These are phyloP conservation scores for Bombus superbus DNA, from an alignment of 1,140 invertebrate species.

Conservation along the genomic window DNA sequence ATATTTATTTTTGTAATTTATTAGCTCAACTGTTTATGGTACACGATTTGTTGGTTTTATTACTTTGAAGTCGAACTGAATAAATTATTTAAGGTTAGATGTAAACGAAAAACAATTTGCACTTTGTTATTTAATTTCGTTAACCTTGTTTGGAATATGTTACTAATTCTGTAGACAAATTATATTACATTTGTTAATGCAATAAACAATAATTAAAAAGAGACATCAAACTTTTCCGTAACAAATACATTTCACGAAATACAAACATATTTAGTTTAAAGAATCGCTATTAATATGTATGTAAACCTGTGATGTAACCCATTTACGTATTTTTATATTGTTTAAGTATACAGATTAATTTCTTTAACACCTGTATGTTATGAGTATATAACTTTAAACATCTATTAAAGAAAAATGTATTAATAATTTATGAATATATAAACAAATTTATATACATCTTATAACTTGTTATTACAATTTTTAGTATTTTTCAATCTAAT, in stretches of 20 bases:
- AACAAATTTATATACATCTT: neutral
- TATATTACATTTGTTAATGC: neutral
- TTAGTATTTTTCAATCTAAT: neutral
- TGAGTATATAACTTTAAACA: neutral
- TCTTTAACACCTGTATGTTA: neutral
- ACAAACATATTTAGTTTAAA: neutral
- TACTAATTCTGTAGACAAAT: neutral
- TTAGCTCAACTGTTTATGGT: neutral
- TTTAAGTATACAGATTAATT: neutral
- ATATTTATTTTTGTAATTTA: neutral
- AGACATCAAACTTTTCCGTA: neutral
- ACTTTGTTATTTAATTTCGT: neutral
- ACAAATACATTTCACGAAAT: neutral
- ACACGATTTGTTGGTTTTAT: neutral
- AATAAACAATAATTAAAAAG: neutral
- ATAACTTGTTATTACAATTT: neutral
- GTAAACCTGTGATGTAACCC: neutral
- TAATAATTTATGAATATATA: neutral
- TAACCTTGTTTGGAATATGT: too few relatives aligned
- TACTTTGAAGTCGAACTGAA: too few relatives aligned
- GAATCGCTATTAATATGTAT: neutral
- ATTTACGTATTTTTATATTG: neutral
- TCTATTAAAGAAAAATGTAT: neutral
- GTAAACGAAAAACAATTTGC: neutral
- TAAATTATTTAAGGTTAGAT: slow-evolving; percentile 23